phyloP scores from a whole-genome alignment of 2,797 vertebrate genomes.

The Momotus momota region DNA sequence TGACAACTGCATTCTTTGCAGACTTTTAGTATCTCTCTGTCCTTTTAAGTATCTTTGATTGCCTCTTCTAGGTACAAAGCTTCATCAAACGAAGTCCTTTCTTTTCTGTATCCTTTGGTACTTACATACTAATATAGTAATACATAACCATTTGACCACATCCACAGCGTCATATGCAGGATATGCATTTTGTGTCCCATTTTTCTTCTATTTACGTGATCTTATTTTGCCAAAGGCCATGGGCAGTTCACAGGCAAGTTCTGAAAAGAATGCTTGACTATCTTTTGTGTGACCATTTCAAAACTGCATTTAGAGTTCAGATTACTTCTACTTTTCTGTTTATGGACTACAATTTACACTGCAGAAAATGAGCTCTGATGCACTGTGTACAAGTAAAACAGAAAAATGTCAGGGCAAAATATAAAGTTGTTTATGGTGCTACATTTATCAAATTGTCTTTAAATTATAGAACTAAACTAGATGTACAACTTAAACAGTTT shows the following conservation, averaged over 20 bases:
- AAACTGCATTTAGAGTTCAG: neutral
- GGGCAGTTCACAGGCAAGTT: neutral
- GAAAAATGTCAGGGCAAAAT: neutral
- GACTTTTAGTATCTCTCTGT: neutral
- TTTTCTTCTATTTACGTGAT: neutral
- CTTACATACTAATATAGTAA: neutral
- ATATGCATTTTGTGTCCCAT: neutral
- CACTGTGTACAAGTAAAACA: neutral
- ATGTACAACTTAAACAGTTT: neutral
- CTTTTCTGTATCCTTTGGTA: neutral
- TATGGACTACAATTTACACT: neutral
- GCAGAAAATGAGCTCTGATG: neutral
- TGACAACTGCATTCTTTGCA: neutral
- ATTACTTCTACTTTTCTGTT: neutral
- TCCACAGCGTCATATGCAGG: fast-evolving
- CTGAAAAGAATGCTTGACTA: neutral
- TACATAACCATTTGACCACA: neutral
- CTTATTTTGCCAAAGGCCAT: neutral
- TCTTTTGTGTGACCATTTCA: neutral
- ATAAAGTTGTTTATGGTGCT: neutral
- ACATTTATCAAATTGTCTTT: neutral
- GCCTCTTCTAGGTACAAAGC: neutral
- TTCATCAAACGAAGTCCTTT: neutral
- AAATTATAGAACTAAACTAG: neutral
- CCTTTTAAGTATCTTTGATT: neutral